These are phyloP conservation scores for Brachionus calyciflorus DNA, from an alignment of 1,140 invertebrate genomes.

Conservation along the genomic window DNA sequence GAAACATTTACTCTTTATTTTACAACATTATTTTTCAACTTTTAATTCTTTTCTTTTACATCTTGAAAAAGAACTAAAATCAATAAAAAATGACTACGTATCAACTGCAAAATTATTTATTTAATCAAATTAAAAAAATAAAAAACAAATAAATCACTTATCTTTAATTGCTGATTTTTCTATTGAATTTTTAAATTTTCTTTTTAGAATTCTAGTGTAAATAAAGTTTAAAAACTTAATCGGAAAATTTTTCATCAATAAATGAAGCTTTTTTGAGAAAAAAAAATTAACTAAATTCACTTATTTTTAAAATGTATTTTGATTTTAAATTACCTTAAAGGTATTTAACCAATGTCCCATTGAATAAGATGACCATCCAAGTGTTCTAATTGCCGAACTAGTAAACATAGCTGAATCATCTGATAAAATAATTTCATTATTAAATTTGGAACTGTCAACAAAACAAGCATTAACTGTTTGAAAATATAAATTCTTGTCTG, in stretches of 20 bases:
- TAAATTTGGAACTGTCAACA: background rate
- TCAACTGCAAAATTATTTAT: too few relatives aligned
- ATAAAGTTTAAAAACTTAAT: background rate
- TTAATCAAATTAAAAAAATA: too few relatives aligned
- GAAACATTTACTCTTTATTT: too few relatives aligned
- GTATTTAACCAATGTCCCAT: conserved; percentile 28
- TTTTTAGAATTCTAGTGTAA: background rate
- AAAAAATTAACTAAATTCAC: background rate
- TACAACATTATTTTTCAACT: too few relatives aligned
- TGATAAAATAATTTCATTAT: background rate
- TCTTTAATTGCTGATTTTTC: background rate
- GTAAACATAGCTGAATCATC: background rate
- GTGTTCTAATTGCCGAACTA: background rate
- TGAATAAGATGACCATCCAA: conserved; percentile 21
- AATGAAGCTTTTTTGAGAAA: conserved; percentile 1
- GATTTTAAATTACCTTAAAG: background rate
- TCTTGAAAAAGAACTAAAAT: too few relatives aligned
- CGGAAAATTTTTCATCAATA: background rate
- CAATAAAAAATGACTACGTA: too few relatives aligned
- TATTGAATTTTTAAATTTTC: conserved; percentile 3
- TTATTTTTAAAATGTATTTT: background rate
- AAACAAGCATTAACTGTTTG: conserved; percentile 11
- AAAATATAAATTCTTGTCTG: conserved; percentile 11
- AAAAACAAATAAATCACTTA: background rate
- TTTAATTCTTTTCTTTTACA: too few relatives aligned